Base-by-base conservation (phyloP, 2,888 invertebrate species). In the Orthonevra nobilis region DNA sequence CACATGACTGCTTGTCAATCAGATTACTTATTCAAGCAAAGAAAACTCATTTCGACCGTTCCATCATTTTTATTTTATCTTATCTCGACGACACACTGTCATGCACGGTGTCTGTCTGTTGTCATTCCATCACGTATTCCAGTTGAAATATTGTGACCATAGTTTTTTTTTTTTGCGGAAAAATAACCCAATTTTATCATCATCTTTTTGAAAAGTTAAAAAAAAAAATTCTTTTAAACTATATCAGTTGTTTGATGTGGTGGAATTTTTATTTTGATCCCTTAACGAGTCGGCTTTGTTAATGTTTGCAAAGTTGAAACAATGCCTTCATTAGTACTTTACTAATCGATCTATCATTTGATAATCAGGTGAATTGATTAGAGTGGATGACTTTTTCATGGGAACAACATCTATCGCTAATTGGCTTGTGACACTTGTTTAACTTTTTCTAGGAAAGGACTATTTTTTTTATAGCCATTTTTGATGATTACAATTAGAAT, bases 81-180 rank as follows among this genome's bases (percentile, higher is more conserved):
- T 30, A 73, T 73, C 73, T 52, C 1, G 17, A 61, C 7, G 2
- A 36, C 30, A 61, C n/a, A n/a, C n/a, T n/a, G n/a, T n/a, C n/a
- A n/a, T n/a, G n/a, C n/a, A n/a, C n/a, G n/a, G n/a, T n/a, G n/a
- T n/a, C n/a, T n/a, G n/a, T n/a, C n/a, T 28, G 46, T 40, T 44
- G 46, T 60, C 64, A 66, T 58, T 64, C 44, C 52, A 40, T 64
- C 64, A 77, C 58, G 77, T 77, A 60, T 19, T 30, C 66, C 12
- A n/a, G n/a, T n/a, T n/a, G n/a, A n/a, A n/a, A n/a, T n/a, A n/a
- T n/a, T n/a, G n/a, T n/a, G n/a, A n/a, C n/a, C n/a, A n/a, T n/a
- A n/a, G n/a, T n/a, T n/a, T n/a, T n/a, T n/a, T n/a, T n/a, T n/a
- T n/a, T n/a, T n/a, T 48, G 15, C 54, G 17, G 44, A 14, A 14